These are phyloP conservation scores for Apis laboriosa DNA, from an alignment of 1,140 invertebrate genomes.

Conservation along the genomic window DNA sequence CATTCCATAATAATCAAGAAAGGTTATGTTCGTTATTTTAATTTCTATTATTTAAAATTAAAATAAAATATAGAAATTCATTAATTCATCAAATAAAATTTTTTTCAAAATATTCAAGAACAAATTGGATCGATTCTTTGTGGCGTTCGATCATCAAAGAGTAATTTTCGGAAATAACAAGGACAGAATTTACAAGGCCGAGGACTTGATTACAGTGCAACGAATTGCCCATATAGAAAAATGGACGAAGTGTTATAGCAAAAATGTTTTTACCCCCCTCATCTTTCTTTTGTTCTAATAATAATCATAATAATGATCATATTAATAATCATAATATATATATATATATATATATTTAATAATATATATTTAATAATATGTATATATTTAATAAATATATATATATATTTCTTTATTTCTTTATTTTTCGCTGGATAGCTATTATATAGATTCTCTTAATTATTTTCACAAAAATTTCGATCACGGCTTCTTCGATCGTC, in stretches of 20 bases:
- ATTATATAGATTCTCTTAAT: constrained; percentile 54
- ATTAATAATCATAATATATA: constrained; percentile 43
- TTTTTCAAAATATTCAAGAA: no score
- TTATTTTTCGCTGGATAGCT: constrained; percentile 50
- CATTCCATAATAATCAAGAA: background rate
- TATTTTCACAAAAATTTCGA: constrained; percentile 52
- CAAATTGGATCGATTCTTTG: background rate
- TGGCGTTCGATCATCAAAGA: constrained; percentile 18
- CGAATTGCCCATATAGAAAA: constrained; percentile 72
- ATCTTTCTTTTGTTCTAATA: constrained; percentile 23
- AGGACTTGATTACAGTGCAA: constrained; percentile 66
- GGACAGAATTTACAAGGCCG: constrained; percentile 66
- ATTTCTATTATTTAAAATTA: background rate
- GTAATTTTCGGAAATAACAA: constrained; percentile 49
- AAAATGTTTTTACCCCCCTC: constrained; percentile 55
- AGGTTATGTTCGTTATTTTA: background rate
- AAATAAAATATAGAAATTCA: background rate
- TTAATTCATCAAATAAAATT: background rate
- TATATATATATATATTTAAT: constrained; percentile 47
- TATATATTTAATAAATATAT: constrained; percentile 28
- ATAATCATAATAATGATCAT: constrained; percentile 51
- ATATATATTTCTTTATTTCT: constrained; percentile 41
- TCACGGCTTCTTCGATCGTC: constrained; percentile 59
- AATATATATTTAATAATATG: constrained; percentile 43
- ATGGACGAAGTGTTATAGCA: constrained; percentile 74